phyloP scores from a whole-genome alignment of 2,888 invertebrate genomes.

The Prenolepis imparis region DNA sequence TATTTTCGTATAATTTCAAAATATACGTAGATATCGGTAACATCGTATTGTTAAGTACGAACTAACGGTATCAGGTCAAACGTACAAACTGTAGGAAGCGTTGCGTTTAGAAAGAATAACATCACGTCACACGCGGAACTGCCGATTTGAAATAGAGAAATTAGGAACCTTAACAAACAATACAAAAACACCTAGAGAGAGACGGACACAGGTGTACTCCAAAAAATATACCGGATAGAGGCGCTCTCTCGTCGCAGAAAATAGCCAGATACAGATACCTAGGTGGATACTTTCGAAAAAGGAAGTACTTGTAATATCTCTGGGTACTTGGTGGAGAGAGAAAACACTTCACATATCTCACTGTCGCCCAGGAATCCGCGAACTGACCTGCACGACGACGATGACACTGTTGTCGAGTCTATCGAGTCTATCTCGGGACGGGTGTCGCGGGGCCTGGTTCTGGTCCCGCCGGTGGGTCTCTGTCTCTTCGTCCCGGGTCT shows the following conservation, averaged over 20 bases:
- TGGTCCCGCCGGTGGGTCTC: constrained; percentile 44
- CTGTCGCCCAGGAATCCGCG: constrained; percentile 17
- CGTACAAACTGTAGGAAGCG: not conserved
- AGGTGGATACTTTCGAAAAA: not conserved
- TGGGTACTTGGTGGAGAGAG: not conserved
- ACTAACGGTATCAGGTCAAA: constrained; percentile 24
- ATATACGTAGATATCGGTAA: not conserved
- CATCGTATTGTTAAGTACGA: constrained; percentile 11
- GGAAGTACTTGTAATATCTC: not conserved
- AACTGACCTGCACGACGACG: constrained; percentile 57
- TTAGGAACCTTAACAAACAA: not conserved
- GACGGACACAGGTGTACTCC: not conserved
- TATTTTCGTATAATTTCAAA: constrained; percentile 15
- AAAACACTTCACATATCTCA: constrained; percentile 34
- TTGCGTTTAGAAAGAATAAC: constrained; percentile 13
- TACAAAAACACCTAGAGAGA: not conserved
- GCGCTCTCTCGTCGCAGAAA: not conserved
- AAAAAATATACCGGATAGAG: not conserved
- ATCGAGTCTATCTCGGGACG: constrained; percentile 7
- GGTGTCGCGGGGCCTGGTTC: constrained; percentile 29
- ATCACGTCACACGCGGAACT: constrained; percentile 23
- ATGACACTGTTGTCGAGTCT: not conserved
- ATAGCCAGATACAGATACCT: not conserved
- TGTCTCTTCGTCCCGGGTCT: constrained; percentile 50
- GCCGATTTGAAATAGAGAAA: constrained; percentile 35